Percentiles rank a stretch among this genome's conserved stretches.
These are phyloP conservation scores for Centropyge bicolor DNA, from an alignment of 2,797 vertebrate species.

Conservation along the genomic window DNA sequence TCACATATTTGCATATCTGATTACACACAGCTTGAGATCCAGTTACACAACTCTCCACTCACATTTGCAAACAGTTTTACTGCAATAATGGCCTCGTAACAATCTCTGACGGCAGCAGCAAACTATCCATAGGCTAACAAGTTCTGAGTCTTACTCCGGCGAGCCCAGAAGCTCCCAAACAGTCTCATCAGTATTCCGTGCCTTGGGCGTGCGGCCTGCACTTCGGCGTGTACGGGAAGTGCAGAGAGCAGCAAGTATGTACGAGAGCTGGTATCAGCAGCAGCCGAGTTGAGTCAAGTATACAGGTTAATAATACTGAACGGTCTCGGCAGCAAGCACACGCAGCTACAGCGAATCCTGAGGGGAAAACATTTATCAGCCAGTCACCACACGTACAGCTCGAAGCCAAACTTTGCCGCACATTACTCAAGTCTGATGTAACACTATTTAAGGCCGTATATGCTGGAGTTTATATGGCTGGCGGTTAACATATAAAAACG, in stretches of 20 bases:
- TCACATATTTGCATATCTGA: too few relatives aligned
- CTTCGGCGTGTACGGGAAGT: too few relatives aligned
- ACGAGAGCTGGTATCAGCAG: neutral
- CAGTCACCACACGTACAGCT: neutral
- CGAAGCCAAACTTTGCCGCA: neutral
- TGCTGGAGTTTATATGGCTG: neutral
- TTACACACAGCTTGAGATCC: too few relatives aligned
- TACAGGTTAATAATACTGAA: neutral
- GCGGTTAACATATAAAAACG: neutral
- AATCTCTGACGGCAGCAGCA: too few relatives aligned
- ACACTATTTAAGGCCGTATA: neutral
- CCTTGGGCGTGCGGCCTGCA: too few relatives aligned
- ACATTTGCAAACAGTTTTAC: too few relatives aligned
- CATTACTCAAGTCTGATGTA: neutral
- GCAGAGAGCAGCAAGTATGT: neutral
- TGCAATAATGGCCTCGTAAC: too few relatives aligned
- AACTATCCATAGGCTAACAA: too few relatives aligned
- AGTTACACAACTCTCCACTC: too few relatives aligned
- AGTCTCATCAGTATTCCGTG: too few relatives aligned
- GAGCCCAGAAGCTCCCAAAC: too few relatives aligned
- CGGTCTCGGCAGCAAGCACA: neutral
- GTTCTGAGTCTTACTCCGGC: too few relatives aligned
- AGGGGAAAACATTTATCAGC: neutral
- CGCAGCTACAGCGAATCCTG: neutral
- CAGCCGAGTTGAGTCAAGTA: neutral